These are phyloP conservation scores for Pissodes strobi DNA, from an alignment of 1,140 invertebrate genomes.

Conservation along the genomic window DNA sequence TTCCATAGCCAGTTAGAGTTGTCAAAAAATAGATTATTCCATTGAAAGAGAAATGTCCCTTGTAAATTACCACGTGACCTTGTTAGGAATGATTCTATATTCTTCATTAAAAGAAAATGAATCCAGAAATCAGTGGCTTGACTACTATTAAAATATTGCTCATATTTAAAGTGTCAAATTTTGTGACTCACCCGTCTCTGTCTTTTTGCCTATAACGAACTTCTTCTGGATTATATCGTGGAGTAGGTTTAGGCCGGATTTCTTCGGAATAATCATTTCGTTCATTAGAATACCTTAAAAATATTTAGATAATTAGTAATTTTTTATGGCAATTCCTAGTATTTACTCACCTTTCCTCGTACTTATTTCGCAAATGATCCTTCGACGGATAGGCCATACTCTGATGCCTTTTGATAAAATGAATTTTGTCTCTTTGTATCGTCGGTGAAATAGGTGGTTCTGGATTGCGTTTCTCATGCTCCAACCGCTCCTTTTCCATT, in stretches of 20 bases:
- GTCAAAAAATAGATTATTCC: not conserved
- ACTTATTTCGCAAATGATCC: slow-evolving; percentile 30
- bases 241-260: slow-evolving; percentile 44
- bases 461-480: slow-evolving; percentile 56
- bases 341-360: slow-evolving; percentile 38
- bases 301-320: too few species aligned
- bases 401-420: slow-evolving; percentile 48
- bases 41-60: too few species aligned
- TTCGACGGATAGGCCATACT: slow-evolving; percentile 40
- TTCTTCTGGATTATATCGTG: slow-evolving; percentile 42
- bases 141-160: not conserved
- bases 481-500: slow-evolving; percentile 71
- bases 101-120: too few species aligned
- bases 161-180: not conserved
- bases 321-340: too few species aligned
- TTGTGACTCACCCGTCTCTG: slow-evolving; percentile 11
- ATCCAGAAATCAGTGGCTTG: too few species aligned
- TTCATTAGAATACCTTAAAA: slow-evolving; percentile 37
- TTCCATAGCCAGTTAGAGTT: too few species aligned
- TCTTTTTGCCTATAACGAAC: slow-evolving; percentile 47
- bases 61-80: too few species aligned
- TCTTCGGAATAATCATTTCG: slow-evolving; percentile 29
- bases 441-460: slow-evolving; percentile 47
- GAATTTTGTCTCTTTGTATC: slow-evolving; percentile 39
- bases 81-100: too few species aligned